Percentiles rank a stretch among this genome's conserved stretches.
phyloP scores from a whole-genome alignment of 30 jellyfish, hydroid and myxozoan species.

The Cassiopea andromeda region DNA sequence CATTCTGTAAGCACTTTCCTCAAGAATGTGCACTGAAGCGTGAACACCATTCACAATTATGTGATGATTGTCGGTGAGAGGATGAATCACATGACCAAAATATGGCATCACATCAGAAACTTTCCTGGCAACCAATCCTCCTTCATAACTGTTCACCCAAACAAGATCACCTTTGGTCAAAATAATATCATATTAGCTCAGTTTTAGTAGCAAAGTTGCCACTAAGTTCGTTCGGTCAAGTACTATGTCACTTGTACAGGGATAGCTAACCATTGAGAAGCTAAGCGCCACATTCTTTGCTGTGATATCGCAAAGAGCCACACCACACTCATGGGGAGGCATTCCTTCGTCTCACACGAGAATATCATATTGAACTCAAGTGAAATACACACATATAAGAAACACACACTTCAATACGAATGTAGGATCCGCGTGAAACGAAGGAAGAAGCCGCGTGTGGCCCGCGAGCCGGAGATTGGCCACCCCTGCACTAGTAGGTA shows the following conservation, averaged over 20 bases:
- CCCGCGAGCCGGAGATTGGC: too few species aligned
- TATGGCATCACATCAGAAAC: conserved; percentile 43
- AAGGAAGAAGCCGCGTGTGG: too few species aligned
- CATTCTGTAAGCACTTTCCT: conserved; percentile 47
- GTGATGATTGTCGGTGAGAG: conserved; percentile 69
- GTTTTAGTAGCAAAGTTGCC: neutral
- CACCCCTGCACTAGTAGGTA: too few species aligned
- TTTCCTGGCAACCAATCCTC: conserved; percentile 3
- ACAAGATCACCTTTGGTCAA: conserved; percentile 18
- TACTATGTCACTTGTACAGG: neutral
- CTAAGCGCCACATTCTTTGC: too few species aligned
- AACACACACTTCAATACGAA: too few species aligned
- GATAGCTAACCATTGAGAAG: too few species aligned
- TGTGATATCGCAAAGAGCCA: too few species aligned
- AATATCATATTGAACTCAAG: too few species aligned
- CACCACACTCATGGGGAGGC: too few species aligned
- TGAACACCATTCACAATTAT: conserved; percentile 63
- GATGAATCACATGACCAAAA: conserved; percentile 44
- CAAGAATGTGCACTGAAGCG: conserved; percentile 63
- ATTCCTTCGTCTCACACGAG: too few species aligned
- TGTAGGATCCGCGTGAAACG: too few species aligned
- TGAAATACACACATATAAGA: too few species aligned
- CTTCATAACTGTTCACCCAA: conserved; percentile 29
- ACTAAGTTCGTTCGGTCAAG: neutral
- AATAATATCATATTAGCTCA: neutral